Conservation (phyloP, 2,888 invertebrate genomes). For the Ochropacha duplaris region DNA sequence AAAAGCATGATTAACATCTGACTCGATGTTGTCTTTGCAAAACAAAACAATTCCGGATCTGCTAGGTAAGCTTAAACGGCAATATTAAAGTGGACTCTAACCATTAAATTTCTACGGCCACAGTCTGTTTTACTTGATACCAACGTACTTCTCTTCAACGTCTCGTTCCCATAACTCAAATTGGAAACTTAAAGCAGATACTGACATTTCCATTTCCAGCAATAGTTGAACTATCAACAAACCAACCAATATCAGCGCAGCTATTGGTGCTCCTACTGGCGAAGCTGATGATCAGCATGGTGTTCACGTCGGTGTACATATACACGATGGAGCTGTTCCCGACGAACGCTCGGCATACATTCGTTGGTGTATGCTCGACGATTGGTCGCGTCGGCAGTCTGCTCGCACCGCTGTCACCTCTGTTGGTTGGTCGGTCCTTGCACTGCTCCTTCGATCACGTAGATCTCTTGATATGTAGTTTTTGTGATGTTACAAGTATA, state of each 20-base stretch:
- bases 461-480: no score
- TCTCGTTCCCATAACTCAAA: no score
- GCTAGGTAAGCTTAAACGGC: no score
- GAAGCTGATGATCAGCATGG: slow-evolving; percentile 83
- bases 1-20: no score
- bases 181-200: not conserved
- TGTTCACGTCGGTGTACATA: slow-evolving; percentile 83
- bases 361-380: slow-evolving; percentile 84
- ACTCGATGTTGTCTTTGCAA: no score
- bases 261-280: slow-evolving; percentile 62
- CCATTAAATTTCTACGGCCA: no score
- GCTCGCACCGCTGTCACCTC: slow-evolving; percentile 84
- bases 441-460: not conserved
- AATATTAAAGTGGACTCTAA: no score
- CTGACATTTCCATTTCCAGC: not conserved
- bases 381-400: slow-evolving; percentile 84
- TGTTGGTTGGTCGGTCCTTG: slow-evolving; percentile 72
- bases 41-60: no score
- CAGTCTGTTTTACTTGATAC: no score
- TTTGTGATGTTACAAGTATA: no score
- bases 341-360: slow-evolving; percentile 80
- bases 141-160: no score
- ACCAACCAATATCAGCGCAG: not conserved
- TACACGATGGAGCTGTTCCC: slow-evolving; percentile 86
- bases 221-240: not conserved